These are phyloP conservation scores for Oncopodura yosiiana DNA, from an alignment of 1,140 invertebrate genomes.

Conservation along the genomic window DNA sequence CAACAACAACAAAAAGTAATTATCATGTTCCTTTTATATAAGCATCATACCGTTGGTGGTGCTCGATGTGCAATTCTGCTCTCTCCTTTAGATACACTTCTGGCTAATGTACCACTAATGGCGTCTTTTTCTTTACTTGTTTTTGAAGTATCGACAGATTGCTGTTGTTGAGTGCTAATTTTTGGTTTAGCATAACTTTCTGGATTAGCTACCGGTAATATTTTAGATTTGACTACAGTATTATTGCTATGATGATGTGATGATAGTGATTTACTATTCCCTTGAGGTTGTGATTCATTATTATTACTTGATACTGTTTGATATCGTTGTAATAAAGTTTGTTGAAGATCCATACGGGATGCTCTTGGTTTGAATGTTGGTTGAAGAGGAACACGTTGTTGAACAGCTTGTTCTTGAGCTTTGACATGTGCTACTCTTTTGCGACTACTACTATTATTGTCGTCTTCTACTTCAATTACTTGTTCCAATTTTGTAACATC, in stretches of 20 bases:
- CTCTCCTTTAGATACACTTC: slow-evolving; percentile 55
- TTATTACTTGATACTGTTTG: too few species aligned
- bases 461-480: slow-evolving; percentile 27
- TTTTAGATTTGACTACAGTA: too few species aligned
- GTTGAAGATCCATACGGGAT: slow-evolving; percentile 38
- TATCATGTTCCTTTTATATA: too few species aligned
- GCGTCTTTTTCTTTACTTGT: not conserved
- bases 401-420: too few species aligned
- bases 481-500: not conserved
- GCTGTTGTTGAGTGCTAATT: too few species aligned
- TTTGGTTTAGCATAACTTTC: too few species aligned
- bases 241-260: too few species aligned
- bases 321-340: slow-evolving; percentile 32
- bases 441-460: not conserved
- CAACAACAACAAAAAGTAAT: not conserved
- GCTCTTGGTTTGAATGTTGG: slow-evolving; percentile 28
- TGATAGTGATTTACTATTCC: too few species aligned
- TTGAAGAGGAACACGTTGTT: not conserved
- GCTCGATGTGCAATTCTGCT: slow-evolving; percentile 59
- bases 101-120: slow-evolving; percentile 38
- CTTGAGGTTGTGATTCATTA: too few species aligned
- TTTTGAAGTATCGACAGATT: not conserved
- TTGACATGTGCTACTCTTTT: too few species aligned
- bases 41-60: slow-evolving; percentile 33
- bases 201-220: too few species aligned